Percentiles rank a stretch among this genome's conserved stretches.
Conservation (phyloP, 2,113 vertebrate species). For the Tyrannus savana region DNA sequence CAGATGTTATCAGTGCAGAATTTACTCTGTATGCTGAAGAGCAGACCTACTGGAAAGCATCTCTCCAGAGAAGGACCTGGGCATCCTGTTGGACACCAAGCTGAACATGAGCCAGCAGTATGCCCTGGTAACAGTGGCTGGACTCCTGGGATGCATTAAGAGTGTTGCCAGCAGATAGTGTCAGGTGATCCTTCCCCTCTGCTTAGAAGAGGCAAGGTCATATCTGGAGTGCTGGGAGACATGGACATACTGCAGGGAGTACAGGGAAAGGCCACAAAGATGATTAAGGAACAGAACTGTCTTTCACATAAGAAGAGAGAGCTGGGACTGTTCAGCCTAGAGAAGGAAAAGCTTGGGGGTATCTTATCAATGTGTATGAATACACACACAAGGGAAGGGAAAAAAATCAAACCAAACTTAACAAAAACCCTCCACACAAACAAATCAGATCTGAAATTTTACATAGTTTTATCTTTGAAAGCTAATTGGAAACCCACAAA, state of each 20-base stretch:
- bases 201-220: neutral
- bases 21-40: neutral
- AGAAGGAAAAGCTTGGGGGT: neutral
- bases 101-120: accelerated
- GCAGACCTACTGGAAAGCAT: neutral
- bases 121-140: neutral
- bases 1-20: neutral
- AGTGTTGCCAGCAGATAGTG: neutral
- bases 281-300: neutral
- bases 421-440: neutral
- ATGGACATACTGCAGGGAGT: neutral
- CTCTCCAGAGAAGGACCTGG: neutral
- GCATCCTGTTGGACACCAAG: neutral
- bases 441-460: neutral
- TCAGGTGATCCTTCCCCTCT: neutral
- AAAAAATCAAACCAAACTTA: neutral
- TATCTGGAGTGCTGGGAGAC: neutral
- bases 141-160: neutral
- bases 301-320: neutral
- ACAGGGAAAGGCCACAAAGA: neutral
- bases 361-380: neutral
- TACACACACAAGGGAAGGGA: accelerated
- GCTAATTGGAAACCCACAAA: neutral
- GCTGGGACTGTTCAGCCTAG: neutral
- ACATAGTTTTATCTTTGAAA: neutral